phyloP scores from a whole-genome alignment of 2,888 invertebrate genomes.

The Psococerastis gibbosa region DNA sequence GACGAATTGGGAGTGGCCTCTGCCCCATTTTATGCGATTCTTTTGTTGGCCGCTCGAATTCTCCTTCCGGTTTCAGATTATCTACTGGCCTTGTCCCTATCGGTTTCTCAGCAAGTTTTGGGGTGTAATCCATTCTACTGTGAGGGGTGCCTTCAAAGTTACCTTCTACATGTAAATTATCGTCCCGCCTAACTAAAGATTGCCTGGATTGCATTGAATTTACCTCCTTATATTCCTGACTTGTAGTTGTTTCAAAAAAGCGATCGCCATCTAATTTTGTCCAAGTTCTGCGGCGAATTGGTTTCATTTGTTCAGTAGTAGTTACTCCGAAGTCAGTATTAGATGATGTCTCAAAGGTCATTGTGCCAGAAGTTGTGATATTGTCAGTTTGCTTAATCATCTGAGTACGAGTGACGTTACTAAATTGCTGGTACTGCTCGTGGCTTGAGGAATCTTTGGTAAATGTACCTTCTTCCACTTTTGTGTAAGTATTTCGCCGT shows the following conservation, averaged over 20 bases:
- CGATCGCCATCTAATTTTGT: neutral
- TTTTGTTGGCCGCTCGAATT: constrained; percentile 18
- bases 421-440: neutral
- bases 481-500: neutral
- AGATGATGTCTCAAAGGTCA: neutral
- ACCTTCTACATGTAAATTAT: constrained; percentile 23
- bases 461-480: too few relatives aligned
- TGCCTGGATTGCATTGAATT: neutral
- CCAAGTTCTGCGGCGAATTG: constrained; percentile 1
- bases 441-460: neutral
- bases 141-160: constrained; percentile 23
- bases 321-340: neutral
- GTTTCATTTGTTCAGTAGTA: neutral
- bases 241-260: neutral
- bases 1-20: constrained; percentile 18
- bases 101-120: constrained; percentile 9
- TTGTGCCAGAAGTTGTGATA: neutral
- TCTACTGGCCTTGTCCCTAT: constrained; percentile 16
- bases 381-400: neutral
- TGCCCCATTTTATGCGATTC: constrained; percentile 16
- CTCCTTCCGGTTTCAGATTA: constrained; percentile 21
- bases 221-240: neutral
- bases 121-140: constrained; percentile 1
- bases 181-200: constrained; percentile 13
- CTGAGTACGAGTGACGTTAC: neutral